Conservation (phyloP, 2,888 invertebrate genomes). For the Apamea epomidion region DNA sequence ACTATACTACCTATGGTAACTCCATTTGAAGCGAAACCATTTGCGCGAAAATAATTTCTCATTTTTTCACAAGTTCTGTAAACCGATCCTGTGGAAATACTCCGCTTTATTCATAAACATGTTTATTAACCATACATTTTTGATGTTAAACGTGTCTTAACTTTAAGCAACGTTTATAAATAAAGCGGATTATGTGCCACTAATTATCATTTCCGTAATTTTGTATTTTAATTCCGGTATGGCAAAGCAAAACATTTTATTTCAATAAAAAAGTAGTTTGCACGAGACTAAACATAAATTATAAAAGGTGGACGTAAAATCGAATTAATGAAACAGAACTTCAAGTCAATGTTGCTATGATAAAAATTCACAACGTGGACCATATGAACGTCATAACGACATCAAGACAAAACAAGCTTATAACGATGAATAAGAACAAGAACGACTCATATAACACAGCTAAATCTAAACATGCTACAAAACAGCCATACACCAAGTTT, state of each 20-base stretch:
- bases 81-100: neutral
- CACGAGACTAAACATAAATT: neutral
- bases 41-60: neutral
- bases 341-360: too few species aligned
- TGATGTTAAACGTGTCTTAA: too few species aligned
- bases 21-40: neutral
- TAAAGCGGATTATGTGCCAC: neutral
- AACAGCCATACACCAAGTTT: constrained; percentile 20
- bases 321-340: neutral
- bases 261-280: neutral
- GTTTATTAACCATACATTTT: too few species aligned
- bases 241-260: neutral
- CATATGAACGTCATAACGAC: neutral
- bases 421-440: neutral
- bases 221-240: neutral
- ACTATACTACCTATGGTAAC: neutral
- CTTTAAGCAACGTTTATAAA: too few species aligned
- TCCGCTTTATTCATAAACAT: too few species aligned
- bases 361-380: neutral
- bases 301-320: neutral
- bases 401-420: neutral
- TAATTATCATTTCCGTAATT: neutral
- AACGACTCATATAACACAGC: neutral
- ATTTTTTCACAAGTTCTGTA: neutral
- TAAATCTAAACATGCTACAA: constrained; percentile 12